These are phyloP conservation scores for Numenius arquata DNA, from an alignment of 2,113 vertebrate species.

Conservation along the genomic window DNA sequence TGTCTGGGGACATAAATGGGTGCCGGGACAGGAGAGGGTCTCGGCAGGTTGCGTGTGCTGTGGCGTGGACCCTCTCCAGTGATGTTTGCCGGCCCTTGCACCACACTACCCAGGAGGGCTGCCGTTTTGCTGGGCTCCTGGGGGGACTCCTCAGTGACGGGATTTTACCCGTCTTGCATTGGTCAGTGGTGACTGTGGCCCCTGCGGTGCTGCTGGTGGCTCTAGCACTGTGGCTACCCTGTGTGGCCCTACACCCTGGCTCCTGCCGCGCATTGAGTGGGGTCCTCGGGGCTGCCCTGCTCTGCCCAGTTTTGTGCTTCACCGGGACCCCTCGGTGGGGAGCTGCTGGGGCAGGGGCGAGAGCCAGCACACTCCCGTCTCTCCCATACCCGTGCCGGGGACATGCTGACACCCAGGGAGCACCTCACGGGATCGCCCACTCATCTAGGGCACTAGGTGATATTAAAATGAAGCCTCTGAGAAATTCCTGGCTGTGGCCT, in stretches of 20 bases:
- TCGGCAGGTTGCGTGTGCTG: not conserved
- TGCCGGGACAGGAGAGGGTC: not conserved
- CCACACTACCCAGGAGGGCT: not conserved
- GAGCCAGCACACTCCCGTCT: not conserved
- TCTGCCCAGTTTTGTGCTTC: not conserved
- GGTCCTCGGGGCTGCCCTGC: not conserved
- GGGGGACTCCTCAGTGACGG: accelerated
- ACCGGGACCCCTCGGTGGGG: accelerated
- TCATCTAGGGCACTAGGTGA: not conserved
- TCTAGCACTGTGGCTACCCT: slow-evolving; percentile 66
- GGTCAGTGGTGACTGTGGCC: not conserved
- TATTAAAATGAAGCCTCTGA: not conserved
- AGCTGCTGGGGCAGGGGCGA: not conserved
- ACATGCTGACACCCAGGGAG: not conserved
- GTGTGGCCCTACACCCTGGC: not conserved
- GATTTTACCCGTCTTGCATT: not conserved
- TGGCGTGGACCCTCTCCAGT: not conserved
- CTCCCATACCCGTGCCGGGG: accelerated
- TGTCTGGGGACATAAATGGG: not conserved
- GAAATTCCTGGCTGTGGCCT: not conserved
- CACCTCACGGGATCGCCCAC: not conserved
- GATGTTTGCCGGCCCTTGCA: not conserved
- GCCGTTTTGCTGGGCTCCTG: accelerated
- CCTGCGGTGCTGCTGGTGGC: not conserved
- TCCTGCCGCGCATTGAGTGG: not conserved